These are phyloP conservation scores for Myotis davidii DNA, from an alignment of 2,113 vertebrate genomes.

Conservation along the genomic window DNA sequence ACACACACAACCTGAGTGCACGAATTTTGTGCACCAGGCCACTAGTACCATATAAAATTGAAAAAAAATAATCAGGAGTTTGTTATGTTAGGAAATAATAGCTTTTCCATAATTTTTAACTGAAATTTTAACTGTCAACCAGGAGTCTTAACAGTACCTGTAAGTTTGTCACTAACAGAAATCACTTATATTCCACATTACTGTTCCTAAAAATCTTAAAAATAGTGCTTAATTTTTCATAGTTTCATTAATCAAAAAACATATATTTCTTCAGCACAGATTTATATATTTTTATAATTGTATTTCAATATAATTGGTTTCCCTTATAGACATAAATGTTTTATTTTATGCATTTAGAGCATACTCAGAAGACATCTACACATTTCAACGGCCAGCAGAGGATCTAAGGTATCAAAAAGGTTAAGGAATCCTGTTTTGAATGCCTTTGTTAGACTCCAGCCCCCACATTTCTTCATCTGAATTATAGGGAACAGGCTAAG, in stretches of 20 bases:
- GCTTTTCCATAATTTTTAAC: neutral
- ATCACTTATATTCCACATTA: neutral
- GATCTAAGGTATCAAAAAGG: neutral
- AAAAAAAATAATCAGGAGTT: neutral
- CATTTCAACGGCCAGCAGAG: neutral
- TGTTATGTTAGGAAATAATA: neutral
- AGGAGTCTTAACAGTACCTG: neutral
- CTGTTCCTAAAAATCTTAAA: slow-evolving; percentile 1
- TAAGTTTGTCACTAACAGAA: neutral
- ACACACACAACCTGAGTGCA: no score
- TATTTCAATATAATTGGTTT: neutral
- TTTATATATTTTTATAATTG: neutral
- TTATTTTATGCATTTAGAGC: slow-evolving; percentile 19
- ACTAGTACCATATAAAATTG: neutral
- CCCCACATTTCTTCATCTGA: neutral
- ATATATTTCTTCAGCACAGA: slow-evolving; percentile 6
- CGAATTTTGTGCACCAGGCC: no score
- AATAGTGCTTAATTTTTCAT: neutral
- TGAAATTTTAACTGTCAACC: neutral
- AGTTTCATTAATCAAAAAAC: neutral
- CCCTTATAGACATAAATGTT: neutral
- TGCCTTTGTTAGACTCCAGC: neutral
- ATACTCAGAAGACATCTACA: neutral
- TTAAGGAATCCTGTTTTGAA: neutral
- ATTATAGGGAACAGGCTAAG: neutral